Evolutionary conservation across 2,888 invertebrate species (phyloP).

Genomic region (Rhopalosiphum nymphaeae): DNA sequence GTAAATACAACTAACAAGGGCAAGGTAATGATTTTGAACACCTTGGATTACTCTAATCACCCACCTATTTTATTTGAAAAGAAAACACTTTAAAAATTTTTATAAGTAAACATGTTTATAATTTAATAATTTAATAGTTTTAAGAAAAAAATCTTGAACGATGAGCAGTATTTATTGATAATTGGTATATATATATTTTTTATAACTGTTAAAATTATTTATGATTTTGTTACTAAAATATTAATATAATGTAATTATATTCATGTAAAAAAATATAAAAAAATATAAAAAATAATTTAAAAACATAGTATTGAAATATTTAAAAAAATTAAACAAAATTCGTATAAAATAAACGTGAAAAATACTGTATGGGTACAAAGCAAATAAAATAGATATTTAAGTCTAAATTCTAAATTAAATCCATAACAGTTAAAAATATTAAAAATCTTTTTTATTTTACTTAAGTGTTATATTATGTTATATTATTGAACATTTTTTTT

Average conservation of each 20-base stretch:
- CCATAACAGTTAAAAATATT: neutral
- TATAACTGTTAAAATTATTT: neutral
- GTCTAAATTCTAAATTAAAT: neutral
- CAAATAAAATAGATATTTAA: neutral
- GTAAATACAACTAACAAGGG: neutral
- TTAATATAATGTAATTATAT: no score
- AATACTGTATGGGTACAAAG: neutral
- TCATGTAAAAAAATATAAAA: no score
- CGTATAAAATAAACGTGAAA: neutral
- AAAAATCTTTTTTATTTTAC: neutral
- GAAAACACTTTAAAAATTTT: neutral
- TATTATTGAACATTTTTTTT: neutral
- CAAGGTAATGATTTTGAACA: neutral
- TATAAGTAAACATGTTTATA: neutral
- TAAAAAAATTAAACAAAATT: neutral
- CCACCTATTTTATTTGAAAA: neutral
- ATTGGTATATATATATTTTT: neutral
- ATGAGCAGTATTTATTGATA: neutral
- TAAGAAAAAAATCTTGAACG: neutral
- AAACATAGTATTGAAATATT: neutral
- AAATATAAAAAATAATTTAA: neutral
- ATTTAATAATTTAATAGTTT: neutral
- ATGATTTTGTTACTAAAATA: no score
- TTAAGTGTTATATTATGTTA: neutral
- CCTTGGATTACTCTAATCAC: neutral